Base-by-base conservation (phyloP, 2,888 invertebrate species). In the Pammene aurita region DNA sequence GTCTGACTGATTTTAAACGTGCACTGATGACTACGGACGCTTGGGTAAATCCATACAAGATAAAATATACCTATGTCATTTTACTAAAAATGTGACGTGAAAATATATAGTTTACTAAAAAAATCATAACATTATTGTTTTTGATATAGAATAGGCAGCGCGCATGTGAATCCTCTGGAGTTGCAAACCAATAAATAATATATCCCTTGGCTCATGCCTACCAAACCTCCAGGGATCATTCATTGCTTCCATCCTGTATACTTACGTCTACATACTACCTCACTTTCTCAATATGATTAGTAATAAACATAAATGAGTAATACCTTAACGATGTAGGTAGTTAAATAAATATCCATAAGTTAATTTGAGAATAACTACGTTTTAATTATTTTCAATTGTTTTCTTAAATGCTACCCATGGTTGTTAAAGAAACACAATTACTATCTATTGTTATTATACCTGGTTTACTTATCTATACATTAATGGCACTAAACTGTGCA, bases 401-500 rank as follows among this genome's bases (percentile, higher is more conserved):
- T 41, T 10, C 62, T 7, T 62, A 62, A 62, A 62, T 26, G 9
- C 13, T 35, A 35, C 16, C 16, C 38, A 48, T 0, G 7, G 16
- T 11, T 16, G 9, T 26, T 34, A 11, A 26, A 35, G 26, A 60
- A 14, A 34, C 16, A 35, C 11, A 18, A 60, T 11, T 10, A n/a
- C 0, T 9, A 44, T 7, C 11, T 14, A n/a, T 14, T 16, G n/a
- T 42, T 6, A 62, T 62, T 50, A 5, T 41, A 41, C 38, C 34
- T 52, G 1, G 4, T 2, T 26, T 26, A 52, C 13, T 13, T 38
- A 46, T 4, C 7, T 14, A 14, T 16, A 11, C 35, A 61, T 48
- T 62, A 52, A 62, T 52, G 52, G 18, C 7, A 13, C n/a, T 2
- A 41, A 35, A 62, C 13, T 62, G 41, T 26, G 18, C 41, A 62